These are phyloP conservation scores for Nothocercus julius DNA, from an alignment of 2,113 vertebrate species.

Conservation along the genomic window DNA sequence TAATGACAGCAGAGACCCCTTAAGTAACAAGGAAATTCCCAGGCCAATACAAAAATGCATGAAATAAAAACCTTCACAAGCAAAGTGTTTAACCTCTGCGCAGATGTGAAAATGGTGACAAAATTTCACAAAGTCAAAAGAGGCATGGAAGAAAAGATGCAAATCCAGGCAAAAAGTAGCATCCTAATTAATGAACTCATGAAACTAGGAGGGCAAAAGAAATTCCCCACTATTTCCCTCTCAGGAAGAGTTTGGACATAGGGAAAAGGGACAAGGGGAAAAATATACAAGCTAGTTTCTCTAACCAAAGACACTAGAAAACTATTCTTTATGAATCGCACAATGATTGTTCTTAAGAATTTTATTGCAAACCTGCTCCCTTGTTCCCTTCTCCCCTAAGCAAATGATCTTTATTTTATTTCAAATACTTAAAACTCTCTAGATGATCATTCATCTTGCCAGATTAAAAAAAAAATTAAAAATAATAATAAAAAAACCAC, in stretches of 20 bases:
- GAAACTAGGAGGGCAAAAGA: not conserved
- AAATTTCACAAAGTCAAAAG: not conserved
- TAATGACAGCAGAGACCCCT: not conserved
- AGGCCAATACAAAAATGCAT: not conserved
- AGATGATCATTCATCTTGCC: not conserved
- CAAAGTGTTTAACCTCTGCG: not conserved
- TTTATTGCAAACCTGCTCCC: not conserved
- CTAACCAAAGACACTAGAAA: not conserved
- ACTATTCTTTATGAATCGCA: not conserved
- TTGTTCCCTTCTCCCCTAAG: not conserved
- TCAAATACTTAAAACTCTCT: not conserved
- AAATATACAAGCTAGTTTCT: not conserved
- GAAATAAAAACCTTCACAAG: not conserved
- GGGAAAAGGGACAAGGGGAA: not conserved
- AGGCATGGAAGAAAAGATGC: not conserved
- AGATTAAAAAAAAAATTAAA: not conserved
- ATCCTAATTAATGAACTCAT: not conserved
- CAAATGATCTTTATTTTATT: not conserved
- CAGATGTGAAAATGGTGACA: not conserved
- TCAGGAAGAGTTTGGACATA: not conserved
- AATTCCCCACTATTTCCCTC: not conserved
- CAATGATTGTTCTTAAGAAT: accelerated
- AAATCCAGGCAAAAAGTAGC: not conserved
- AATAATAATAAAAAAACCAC: not conserved
- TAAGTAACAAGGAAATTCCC: not conserved